Percentiles rank a stretch among this genome's conserved stretches.
These are phyloP conservation scores for Nemapogon koenigi DNA, from an alignment of 2,888 invertebrate genomes.

Conservation along the genomic window DNA sequence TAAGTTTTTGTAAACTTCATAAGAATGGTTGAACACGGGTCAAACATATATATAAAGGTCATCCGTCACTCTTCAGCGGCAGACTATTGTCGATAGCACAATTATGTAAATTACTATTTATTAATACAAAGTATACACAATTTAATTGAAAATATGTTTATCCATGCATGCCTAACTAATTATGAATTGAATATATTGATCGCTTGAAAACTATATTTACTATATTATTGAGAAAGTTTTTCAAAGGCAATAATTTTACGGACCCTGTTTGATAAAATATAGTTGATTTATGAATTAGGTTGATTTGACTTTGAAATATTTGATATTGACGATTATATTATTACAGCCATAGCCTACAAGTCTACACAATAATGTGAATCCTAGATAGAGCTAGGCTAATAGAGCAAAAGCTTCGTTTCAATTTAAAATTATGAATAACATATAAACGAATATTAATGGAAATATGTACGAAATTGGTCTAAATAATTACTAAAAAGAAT, in stretches of 20 bases:
- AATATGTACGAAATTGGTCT: not conserved
- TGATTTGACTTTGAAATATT: too few relatives aligned
- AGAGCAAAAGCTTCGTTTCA: not conserved
- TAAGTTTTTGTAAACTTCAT: too few relatives aligned
- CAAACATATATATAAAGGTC: slow-evolving; percentile 1
- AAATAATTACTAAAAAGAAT: too few relatives aligned
- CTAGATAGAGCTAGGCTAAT: not conserved
- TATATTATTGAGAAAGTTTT: too few relatives aligned
- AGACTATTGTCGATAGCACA: slow-evolving; percentile 5
- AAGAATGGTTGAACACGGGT: slow-evolving; percentile 1
- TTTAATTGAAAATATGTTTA: slow-evolving; percentile 1
- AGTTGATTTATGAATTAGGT: too few relatives aligned
- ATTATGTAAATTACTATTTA: slow-evolving; percentile 2
- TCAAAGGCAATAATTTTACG: too few relatives aligned
- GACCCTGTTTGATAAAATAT: too few relatives aligned
- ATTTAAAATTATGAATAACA: not conserved
- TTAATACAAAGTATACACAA: slow-evolving; percentile 1
- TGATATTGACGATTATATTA: too few relatives aligned
- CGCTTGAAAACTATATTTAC: too few relatives aligned
- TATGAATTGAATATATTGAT: too few relatives aligned
- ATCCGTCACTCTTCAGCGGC: slow-evolving; percentile 7
- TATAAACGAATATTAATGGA: not conserved
- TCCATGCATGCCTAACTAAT: too few relatives aligned
- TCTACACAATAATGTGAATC: not conserved
- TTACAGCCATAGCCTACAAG: too few relatives aligned